Evolutionary conservation across 2,888 invertebrate genomes (phyloP).

Genomic region (Clanis bilineata): DNA sequence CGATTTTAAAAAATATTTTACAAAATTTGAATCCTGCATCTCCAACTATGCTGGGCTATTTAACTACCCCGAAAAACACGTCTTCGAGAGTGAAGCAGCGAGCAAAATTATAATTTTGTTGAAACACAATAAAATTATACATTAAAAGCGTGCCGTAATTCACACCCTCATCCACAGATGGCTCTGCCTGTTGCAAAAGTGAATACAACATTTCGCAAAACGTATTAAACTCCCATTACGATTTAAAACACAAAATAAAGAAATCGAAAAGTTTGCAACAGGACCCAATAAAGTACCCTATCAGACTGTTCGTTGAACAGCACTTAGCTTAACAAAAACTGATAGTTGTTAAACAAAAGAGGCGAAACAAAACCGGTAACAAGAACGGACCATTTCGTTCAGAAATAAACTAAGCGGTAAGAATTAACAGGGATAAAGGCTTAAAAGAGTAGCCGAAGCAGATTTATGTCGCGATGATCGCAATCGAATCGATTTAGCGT

Average conservation of each 20-base stretch:
- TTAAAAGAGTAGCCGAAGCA: conserved; percentile 81
- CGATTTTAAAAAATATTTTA: no score
- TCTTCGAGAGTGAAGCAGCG: no score
- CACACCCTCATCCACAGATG: not conserved
- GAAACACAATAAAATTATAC: no score
- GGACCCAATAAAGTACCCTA: conserved; percentile 63
- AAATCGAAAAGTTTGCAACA: conserved; percentile 25
- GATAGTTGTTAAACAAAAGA: conserved; percentile 80
- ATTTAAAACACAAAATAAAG: conserved; percentile 16
- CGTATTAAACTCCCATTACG: conserved; percentile 8
- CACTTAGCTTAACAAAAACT: conserved; percentile 81
- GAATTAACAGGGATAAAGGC: conserved; percentile 81
- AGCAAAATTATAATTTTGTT: no score
- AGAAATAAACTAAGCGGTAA: conserved; percentile 81
- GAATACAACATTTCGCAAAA: not conserved
- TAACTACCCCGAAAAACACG: no score
- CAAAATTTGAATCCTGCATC: no score
- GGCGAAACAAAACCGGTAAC: conserved; percentile 71
- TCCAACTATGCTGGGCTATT: no score
- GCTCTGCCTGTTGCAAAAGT: not conserved
- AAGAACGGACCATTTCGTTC: conserved; percentile 75
- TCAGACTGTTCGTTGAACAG: conserved; percentile 73
- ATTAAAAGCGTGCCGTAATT: not conserved
- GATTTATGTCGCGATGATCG: conserved; percentile 80
- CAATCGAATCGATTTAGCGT: conserved; percentile 73